These are phyloP conservation scores for Atlantisia rogersi DNA, from an alignment of 2,113 vertebrate species.

Conservation along the genomic window DNA sequence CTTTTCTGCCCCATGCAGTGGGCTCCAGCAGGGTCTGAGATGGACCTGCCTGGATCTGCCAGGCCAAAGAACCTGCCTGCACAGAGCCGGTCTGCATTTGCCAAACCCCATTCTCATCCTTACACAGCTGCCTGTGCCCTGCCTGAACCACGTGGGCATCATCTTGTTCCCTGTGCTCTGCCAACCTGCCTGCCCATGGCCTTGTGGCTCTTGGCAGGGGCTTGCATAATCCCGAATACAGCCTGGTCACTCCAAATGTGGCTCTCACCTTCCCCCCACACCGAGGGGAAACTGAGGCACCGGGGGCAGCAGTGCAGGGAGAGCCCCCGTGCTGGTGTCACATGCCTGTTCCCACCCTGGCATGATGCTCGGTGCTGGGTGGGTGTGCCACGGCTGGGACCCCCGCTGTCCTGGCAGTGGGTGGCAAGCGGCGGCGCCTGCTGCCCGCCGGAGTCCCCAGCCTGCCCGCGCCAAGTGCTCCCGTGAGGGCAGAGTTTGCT, in stretches of 20 bases:
- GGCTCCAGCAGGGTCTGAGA: neutral
- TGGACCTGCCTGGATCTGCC: neutral
- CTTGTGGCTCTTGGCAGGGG: neutral
- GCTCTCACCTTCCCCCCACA: neutral
- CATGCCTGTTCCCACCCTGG: neutral
- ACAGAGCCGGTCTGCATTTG: neutral
- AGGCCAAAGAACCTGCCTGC: neutral
- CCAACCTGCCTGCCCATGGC: neutral
- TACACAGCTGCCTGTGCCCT: accelerated
- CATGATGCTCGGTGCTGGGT: accelerated
- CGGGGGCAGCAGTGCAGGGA: neutral
- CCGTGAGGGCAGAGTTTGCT: slow-evolving; percentile 69
- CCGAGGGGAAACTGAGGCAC: neutral
- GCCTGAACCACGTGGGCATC: neutral
- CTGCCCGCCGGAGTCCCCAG: neutral
- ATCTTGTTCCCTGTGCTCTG: neutral
- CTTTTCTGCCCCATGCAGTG: neutral
- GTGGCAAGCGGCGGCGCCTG: accelerated
- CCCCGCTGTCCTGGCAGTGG: accelerated
- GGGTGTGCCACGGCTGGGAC: neutral
- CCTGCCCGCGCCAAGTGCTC: neutral
- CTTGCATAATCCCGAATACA: neutral
- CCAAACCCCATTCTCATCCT: neutral
- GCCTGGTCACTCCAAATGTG: accelerated
- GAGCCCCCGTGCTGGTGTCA: neutral